Evolutionary conservation across 2,888 invertebrate genomes (phyloP).

Genomic region (Perdita meconis): DNA sequence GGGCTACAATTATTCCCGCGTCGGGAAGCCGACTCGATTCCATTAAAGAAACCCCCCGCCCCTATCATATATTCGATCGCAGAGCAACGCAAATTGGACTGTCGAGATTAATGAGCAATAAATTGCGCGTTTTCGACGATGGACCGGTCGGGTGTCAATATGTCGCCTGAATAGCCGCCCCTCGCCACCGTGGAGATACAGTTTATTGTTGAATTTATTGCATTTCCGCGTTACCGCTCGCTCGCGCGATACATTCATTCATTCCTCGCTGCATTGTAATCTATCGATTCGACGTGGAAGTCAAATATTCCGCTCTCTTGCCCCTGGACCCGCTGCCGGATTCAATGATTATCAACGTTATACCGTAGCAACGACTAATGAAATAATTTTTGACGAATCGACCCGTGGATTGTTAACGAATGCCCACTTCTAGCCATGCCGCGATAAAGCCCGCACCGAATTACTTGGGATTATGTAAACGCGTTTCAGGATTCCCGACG

Average conservation of each 20-base stretch:
- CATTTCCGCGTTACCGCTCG: conserved; percentile 42
- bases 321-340: background rate
- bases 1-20: conserved; percentile 36
- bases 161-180: conserved; percentile 54
- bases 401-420: conserved; percentile 18
- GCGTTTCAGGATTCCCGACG: background rate
- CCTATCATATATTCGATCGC: conserved; percentile 51
- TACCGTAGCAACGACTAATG: conserved; percentile 26
- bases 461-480: background rate
- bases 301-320: conserved; percentile 40
- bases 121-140: conserved; percentile 57
- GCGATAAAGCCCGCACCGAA: background rate
- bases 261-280: conserved; percentile 55
- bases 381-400: conserved; percentile 35
- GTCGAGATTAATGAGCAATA: conserved; percentile 63
- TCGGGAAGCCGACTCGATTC: conserved; percentile 25
- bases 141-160: conserved; percentile 59
- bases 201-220: conserved; percentile 67
- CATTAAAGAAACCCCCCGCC: conserved; percentile 51
- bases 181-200: conserved; percentile 42
- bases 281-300: conserved; percentile 54
- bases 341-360: conserved; percentile 46
- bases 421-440: background rate
- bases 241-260: conserved; percentile 49
- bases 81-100: conserved; percentile 49